Conservation (phyloP, 2,797 vertebrate genomes). For the Morelia viridis region DNA sequence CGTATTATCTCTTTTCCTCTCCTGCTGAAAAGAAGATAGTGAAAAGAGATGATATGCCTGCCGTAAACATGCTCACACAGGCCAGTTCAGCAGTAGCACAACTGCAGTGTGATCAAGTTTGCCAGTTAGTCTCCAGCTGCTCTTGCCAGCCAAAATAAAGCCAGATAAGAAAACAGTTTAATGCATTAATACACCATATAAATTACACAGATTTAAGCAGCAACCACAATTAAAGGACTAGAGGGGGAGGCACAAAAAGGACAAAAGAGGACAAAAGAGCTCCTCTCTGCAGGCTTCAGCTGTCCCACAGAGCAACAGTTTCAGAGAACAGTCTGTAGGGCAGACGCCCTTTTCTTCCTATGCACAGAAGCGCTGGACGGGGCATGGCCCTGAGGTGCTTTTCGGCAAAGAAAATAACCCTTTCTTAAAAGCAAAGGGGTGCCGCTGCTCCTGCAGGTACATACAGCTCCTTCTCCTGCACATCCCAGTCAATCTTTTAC, state of each 20-base stretch:
- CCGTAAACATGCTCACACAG: background rate
- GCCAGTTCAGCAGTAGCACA: background rate
- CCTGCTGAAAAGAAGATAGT: background rate
- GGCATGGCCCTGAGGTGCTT: conserved; percentile 26
- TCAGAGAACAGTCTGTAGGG: background rate
- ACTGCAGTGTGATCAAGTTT: background rate
- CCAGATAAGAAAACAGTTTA: conserved; percentile 69
- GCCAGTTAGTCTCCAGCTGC: background rate
- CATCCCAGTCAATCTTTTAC: background rate
- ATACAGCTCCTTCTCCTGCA: background rate
- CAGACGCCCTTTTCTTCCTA: background rate
- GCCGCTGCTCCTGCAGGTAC: background rate
- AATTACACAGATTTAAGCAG: conserved; percentile 62
- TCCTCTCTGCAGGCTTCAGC: background rate
- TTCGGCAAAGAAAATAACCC: background rate
- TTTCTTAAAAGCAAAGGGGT: background rate
- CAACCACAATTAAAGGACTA: conserved; percentile 20
- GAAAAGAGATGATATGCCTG: background rate
- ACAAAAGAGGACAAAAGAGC: background rate
- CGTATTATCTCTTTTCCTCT: background rate
- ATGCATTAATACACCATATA: conserved; percentile 72
- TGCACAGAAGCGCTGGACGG: conserved; percentile 19
- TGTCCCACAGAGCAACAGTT: background rate
- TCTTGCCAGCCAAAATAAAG: conserved; percentile 44
- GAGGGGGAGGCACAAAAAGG: background rate